These are phyloP conservation scores for Bufo bufo DNA, from an alignment of 2,113 vertebrate genomes.

Conservation along the genomic window DNA sequence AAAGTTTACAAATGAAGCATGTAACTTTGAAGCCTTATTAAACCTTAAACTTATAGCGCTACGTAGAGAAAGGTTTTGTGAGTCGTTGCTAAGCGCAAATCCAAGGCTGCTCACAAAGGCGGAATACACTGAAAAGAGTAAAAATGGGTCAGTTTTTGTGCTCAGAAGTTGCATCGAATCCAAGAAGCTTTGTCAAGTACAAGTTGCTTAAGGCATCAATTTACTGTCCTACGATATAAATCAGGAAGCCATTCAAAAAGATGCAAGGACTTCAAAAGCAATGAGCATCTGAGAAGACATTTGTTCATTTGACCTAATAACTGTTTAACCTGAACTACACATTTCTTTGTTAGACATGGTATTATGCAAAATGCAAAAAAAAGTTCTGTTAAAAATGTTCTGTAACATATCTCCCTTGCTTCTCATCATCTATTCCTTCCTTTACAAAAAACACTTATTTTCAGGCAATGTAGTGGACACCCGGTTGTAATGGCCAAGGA, in stretches of 20 bases:
- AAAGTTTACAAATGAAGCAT: neutral
- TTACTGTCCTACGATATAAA: neutral
- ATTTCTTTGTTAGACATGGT: neutral
- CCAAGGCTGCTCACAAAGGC: conserved; percentile 10
- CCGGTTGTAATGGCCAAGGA: too few relatives aligned
- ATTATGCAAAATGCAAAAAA: neutral
- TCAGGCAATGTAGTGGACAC: too few relatives aligned
- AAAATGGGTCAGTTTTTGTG: conserved; percentile 54
- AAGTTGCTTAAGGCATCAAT: conserved; percentile 35
- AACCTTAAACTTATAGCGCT: neutral
- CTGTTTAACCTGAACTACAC: neutral
- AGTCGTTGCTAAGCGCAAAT: conserved; percentile 5
- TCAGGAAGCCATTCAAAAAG: neutral
- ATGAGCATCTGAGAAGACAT: neutral
- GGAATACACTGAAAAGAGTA: conserved; percentile 7
- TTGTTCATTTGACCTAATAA: neutral
- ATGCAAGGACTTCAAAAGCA: neutral
- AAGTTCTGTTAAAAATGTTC: too few relatives aligned
- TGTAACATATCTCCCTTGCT: too few relatives aligned
- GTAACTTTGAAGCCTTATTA: neutral
- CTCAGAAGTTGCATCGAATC: neutral
- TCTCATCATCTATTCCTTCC: too few relatives aligned
- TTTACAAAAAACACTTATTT: too few relatives aligned
- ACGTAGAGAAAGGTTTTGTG: neutral
- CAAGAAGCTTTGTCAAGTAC: conserved; percentile 29